Conservation (phyloP, 92 coral and sea anemone genomes). For the Paramuricea clavata region DNA sequence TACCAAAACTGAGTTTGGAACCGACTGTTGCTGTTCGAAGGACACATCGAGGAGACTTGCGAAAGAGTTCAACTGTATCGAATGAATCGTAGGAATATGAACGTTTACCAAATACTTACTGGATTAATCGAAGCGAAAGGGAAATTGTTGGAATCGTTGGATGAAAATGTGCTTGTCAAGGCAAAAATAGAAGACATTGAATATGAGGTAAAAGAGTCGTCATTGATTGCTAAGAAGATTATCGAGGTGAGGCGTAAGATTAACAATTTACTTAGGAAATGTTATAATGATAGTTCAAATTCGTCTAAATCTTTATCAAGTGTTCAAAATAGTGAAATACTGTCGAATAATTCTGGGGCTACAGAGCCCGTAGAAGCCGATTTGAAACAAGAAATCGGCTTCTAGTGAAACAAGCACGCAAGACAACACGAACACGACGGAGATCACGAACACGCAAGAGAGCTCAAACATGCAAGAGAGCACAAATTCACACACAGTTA, state of each 20-base stretch:
- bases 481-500: not conserved
- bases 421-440: not conserved
- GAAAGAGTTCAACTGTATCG: no score
- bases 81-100: no score
- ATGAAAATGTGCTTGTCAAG: not conserved
- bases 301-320: not conserved
- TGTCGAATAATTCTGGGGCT: not conserved
- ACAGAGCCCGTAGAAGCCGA: not conserved
- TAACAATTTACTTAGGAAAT: not conserved
- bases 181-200: not conserved
- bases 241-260: constrained; percentile 23
- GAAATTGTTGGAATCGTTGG: not conserved
- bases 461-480: not conserved
- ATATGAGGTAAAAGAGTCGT: not conserved
- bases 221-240: not conserved
- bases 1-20: no score
- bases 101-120: not conserved
- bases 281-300: no score
- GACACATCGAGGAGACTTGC: no score
- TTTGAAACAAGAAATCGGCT: not conserved
- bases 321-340: not conserved
- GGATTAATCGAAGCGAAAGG: not conserved
- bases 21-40: no score
- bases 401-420: not conserved
- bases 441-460: no score